These are phyloP conservation scores for Carposina sasakii DNA, from an alignment of 1,140 invertebrate species.

Conservation along the genomic window DNA sequence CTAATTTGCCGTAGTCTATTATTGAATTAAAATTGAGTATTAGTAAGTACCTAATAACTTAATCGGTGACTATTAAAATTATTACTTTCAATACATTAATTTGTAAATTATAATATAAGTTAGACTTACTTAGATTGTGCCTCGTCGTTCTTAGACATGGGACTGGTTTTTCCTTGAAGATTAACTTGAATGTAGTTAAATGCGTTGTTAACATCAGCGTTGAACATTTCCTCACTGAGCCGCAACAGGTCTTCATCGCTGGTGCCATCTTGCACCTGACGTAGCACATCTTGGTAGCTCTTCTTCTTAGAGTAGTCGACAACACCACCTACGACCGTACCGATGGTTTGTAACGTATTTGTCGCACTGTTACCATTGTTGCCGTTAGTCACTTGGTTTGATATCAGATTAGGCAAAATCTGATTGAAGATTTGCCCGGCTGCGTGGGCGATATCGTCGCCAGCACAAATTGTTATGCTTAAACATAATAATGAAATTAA, in stretches of 20 bases:
- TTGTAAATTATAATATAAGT: too few species aligned
- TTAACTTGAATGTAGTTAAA: constrained; percentile 63
- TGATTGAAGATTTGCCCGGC: constrained; percentile 63
- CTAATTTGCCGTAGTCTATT: too few species aligned
- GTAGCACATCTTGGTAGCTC: constrained; percentile 58
- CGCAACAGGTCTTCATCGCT: constrained; percentile 57
- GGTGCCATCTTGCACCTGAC: constrained; percentile 54
- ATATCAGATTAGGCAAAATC: constrained; percentile 56
- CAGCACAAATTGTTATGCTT: constrained; percentile 34
- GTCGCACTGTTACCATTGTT: constrained; percentile 52
- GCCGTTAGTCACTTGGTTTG: constrained; percentile 46
- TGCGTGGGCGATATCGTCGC: constrained; percentile 54
- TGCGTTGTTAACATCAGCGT: constrained; percentile 62
- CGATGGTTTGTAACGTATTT: constrained; percentile 55
- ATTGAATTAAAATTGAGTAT: too few species aligned
- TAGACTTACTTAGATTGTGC: constrained; percentile 54
- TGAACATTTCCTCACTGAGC: constrained; percentile 65
- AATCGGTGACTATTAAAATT: too few species aligned
- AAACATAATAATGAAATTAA: constrained; percentile 38
- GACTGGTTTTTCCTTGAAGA: constrained; percentile 62
- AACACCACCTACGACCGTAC: constrained; percentile 60
- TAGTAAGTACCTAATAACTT: too few species aligned
- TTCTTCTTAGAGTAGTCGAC: constrained; percentile 66
- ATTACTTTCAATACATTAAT: too few species aligned
- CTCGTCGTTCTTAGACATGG: constrained; percentile 59